These are phyloP conservation scores for Xanthia togata DNA, from an alignment of 2,888 invertebrate genomes.

Conservation along the genomic window DNA sequence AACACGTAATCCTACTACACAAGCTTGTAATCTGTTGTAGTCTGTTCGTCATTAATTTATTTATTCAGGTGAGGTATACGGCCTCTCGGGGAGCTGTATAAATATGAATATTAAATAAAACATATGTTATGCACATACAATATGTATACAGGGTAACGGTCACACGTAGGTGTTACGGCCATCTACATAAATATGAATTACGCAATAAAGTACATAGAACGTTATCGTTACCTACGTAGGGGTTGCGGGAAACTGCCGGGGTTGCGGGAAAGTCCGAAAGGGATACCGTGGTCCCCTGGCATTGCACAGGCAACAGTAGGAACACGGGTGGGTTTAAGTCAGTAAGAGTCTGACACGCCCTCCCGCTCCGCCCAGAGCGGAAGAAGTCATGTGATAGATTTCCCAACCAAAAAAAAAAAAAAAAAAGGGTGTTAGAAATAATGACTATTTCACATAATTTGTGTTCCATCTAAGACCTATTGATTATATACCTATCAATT, in stretches of 20 bases:
- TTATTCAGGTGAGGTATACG: constrained; percentile 31
- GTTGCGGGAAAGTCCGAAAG: too few species aligned
- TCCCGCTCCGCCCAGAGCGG: too few species aligned
- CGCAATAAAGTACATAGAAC: constrained; percentile 11
- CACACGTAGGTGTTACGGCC: constrained; percentile 14
- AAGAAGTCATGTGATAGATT: too few species aligned
- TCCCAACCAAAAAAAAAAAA: too few species aligned
- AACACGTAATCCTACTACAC: neutral
- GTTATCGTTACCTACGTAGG: neutral
- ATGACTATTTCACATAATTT: neutral
- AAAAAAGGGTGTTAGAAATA: neutral
- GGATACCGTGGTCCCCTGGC: too few species aligned
- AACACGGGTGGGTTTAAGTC: too few species aligned
- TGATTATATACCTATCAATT: too few species aligned
- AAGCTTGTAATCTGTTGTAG: constrained; percentile 23
- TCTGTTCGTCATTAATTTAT: constrained; percentile 31
- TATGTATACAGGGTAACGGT: constrained; percentile 12
- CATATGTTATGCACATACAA: constrained; percentile 7
- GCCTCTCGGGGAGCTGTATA: constrained; percentile 23
- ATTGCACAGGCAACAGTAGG: too few species aligned
- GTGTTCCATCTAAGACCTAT: neutral
- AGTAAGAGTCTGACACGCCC: too few species aligned
- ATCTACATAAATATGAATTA: constrained; percentile 7
- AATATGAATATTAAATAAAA: constrained; percentile 37
- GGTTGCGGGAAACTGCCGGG: too few species aligned